A percentile compares a stretch with the other conserved stretches of the same genome.
These are phyloP conservation scores for Anthopleura sola DNA, from an alignment of 64 coral and sea anemone species.

Conservation along the genomic window DNA sequence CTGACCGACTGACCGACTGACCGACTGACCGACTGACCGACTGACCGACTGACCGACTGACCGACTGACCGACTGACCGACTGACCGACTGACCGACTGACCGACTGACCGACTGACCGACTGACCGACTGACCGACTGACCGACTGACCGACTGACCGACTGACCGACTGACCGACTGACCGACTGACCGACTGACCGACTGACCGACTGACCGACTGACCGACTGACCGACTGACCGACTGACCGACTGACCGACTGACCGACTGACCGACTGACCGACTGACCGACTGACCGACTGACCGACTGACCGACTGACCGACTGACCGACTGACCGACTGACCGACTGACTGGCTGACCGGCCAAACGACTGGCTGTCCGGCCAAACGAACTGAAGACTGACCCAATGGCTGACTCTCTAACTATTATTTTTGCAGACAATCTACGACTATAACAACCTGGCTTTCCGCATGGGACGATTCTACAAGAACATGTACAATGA, in stretches of 20 bases:
- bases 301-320: neutral
- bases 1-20: neutral
- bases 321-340: neutral
- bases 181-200: neutral
- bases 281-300: neutral
- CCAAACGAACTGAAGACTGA: neutral
- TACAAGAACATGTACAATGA: conserved; percentile 60
- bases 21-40: neutral
- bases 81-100: neutral
- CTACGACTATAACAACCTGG: conserved; percentile 59
- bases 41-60: neutral
- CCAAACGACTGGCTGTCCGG: neutral
- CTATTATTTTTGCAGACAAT: conserved; percentile 55
- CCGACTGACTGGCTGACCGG: neutral
- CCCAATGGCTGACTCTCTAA: neutral
- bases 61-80: neutral
- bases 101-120: neutral
- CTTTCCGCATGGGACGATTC: conserved; percentile 79
- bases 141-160: neutral
- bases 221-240: neutral
- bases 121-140: neutral
- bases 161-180: neutral
- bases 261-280: neutral
- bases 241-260: neutral
- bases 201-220: neutral